Conservation (phyloP, 2,797 vertebrate species). For the Melanotaenia pygmaea region DNA sequence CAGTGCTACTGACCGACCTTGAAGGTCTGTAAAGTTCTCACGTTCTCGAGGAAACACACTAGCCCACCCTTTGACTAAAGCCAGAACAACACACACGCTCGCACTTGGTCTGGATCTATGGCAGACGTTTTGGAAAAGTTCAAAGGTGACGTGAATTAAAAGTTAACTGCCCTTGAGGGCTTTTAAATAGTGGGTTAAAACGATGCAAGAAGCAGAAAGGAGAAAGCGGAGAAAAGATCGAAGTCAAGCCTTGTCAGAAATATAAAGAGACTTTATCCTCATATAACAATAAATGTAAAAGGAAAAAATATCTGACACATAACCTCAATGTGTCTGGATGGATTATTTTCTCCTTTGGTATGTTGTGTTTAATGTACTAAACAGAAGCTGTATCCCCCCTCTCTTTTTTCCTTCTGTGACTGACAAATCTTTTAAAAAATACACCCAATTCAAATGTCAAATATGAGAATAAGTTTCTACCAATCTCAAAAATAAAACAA, state of each 20-base stretch:
- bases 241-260: slow-evolving; percentile 27
- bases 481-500: neutral
- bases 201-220: slow-evolving; percentile 36
- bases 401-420: neutral
- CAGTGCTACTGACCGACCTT: slow-evolving; percentile 72
- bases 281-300: neutral
- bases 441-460: neutral
- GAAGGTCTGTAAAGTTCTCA: slow-evolving; percentile 82
- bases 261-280: slow-evolving; percentile 16
- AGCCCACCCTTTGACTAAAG: slow-evolving; percentile 43
- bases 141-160: slow-evolving; percentile 80
- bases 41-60: slow-evolving; percentile 69
- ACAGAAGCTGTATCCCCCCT: neutral
- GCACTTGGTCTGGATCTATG: slow-evolving; percentile 43
- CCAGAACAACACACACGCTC: slow-evolving; percentile 51
- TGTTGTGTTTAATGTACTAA: neutral
- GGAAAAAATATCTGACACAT: neutral
- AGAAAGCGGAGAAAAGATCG: slow-evolving; percentile 21
- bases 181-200: slow-evolving; percentile 65
- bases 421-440: neutral
- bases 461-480: slow-evolving; percentile 3
- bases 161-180: slow-evolving; percentile 78
- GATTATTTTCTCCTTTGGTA: neutral
- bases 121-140: slow-evolving; percentile 70
- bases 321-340: neutral